Conservation (phyloP, 2,113 vertebrate genomes). For the Boulengeromyrus knoepffleri region DNA sequence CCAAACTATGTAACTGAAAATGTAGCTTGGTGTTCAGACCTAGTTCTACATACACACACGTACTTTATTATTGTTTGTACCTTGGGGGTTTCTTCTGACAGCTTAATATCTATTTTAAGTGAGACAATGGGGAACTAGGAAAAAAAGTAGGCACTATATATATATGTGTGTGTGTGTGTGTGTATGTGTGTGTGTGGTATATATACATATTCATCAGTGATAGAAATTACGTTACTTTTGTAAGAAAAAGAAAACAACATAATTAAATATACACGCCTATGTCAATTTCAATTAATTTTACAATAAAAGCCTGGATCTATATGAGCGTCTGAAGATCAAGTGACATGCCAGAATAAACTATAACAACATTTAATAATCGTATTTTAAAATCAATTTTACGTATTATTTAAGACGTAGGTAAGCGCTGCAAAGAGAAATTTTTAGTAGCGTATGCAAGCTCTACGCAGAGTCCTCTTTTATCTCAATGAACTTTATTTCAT, state of each 20-base stretch:
- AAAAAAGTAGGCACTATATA: too few species aligned
- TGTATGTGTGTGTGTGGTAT: not conserved
- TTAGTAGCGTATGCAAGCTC: not conserved
- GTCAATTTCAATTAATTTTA: not conserved
- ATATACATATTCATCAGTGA: not conserved
- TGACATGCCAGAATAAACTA: not conserved
- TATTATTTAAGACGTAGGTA: not conserved
- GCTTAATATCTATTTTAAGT: too few species aligned
- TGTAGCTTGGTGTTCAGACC: not conserved
- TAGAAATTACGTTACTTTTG: not conserved
- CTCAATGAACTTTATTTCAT: not conserved
- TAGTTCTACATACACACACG: not conserved
- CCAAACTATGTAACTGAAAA: not conserved
- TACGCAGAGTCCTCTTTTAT: not conserved
- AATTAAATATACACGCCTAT: not conserved
- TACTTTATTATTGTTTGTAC: too few species aligned
- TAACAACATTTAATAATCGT: not conserved
- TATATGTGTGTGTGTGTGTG: not conserved
- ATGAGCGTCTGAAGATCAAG: not conserved
- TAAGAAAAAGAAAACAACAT: not conserved
- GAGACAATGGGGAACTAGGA: too few species aligned
- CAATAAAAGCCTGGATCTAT: not conserved
- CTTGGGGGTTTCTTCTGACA: too few species aligned
- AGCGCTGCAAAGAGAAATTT: not conserved
- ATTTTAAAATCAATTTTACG: not conserved